Conservation (phyloP, 2,113 vertebrate genomes). For the Eublepharis macularius region DNA sequence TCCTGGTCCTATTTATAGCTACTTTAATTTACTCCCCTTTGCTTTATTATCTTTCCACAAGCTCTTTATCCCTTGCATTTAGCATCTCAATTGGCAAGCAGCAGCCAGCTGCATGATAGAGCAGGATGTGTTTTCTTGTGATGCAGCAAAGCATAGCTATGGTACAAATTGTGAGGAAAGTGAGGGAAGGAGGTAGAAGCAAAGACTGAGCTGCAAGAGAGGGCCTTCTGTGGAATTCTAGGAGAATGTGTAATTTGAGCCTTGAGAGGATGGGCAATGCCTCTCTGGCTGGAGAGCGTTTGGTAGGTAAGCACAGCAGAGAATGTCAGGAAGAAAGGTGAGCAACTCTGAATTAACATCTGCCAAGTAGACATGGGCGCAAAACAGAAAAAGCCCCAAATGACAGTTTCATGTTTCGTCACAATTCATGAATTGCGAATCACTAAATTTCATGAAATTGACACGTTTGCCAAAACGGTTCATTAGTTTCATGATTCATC, state of each 20-base stretch:
- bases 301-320: background rate
- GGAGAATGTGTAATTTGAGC: background rate
- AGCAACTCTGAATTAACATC: background rate
- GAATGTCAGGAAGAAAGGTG: background rate
- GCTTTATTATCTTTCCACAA: slow-evolving; percentile 75
- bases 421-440: too few species aligned
- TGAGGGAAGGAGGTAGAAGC: background rate
- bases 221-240: background rate
- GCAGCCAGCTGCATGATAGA: slow-evolving; percentile 31
- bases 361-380: too few species aligned
- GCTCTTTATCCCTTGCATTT: slow-evolving; percentile 64
- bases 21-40: slow-evolving; percentile 74
- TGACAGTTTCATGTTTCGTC: too few species aligned
- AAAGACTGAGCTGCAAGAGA: background rate
- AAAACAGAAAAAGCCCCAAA: too few species aligned
- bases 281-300: background rate
- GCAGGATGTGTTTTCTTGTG: slow-evolving; percentile 63
- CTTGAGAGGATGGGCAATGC: too few species aligned
- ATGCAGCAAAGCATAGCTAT: slow-evolving; percentile 20
- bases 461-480: too few species aligned
- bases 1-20: slow-evolving; percentile 72
- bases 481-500: too few species aligned
- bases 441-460: too few species aligned
- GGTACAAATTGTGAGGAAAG: background rate
- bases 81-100: slow-evolving; percentile 32